Base-by-base conservation (phyloP, 2,797 vertebrate species). In the Sylvilagus floridanus region DNA sequence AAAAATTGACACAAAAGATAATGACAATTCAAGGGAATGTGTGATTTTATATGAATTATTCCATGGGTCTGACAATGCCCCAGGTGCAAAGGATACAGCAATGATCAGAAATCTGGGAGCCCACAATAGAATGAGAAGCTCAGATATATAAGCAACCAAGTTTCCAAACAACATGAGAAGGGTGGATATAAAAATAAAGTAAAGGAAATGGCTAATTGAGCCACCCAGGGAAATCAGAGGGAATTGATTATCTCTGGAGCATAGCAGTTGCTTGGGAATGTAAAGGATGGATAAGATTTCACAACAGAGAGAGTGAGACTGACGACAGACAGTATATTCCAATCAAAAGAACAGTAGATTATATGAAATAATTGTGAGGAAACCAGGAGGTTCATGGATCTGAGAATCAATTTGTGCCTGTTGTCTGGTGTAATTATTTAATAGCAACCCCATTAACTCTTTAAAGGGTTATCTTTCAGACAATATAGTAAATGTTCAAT, bases 331-430 rank as follows among this genome's bases (percentile, higher is more conserved):
- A 65, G 17, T 11, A 22, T 54, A 65, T 77, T 72, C 50, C 11
- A 84, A 91, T 24, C 8, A 92, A 94, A 96, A 84, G 26, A 82
- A 87, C 12, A 86, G 6, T 32, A 75, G 66, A 73, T 54, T 68
- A 50, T 28, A 63, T 78, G 65, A 77, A 14, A 82, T 26, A 78
- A 84, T 37, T 65, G 3, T 90, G n/a, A 92, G 57, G 57, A 88
- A 57, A 50, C 47, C 12, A 19, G 28, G 3, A 8, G 12, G 1
- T 22, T 83, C 16, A 75, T 26, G 47, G 24, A 57, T 12, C n/a
- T 37, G 13, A 32, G 14, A 90, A 77, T 24, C 30, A 63, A 30
- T 47, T 76, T 76, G 82, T 72, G 22, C 17, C 24, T 71, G 8
- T 73, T 79, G 7, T 63, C 28, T 71, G 19, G 82, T n/a, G 32